Percentiles rank a stretch among this genome's conserved stretches.
Conservation (phyloP, 2,888 invertebrate genomes). For the Mesorhabditis spiculigera region DNA sequence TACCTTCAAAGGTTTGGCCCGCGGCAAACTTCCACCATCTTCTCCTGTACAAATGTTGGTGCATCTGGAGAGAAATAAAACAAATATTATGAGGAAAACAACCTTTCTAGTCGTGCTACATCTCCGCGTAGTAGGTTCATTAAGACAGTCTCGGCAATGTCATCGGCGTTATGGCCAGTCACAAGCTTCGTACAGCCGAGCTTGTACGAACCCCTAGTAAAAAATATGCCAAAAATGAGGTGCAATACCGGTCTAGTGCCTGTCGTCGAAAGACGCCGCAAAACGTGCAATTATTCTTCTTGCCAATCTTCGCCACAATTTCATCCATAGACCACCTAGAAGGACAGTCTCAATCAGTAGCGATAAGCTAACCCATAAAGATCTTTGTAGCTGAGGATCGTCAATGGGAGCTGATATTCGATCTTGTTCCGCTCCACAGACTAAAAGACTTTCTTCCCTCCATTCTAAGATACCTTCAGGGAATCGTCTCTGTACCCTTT, state of each 20-base stretch:
- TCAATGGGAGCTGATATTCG: constrained; percentile 87
- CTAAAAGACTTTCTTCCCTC: constrained; percentile 10
- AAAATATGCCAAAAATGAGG: not conserved
- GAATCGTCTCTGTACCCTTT: constrained; percentile 88
- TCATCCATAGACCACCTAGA: constrained; percentile 91
- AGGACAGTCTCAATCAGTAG: not conserved
- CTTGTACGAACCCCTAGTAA: constrained; percentile 81
- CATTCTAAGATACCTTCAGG: constrained; percentile 71
- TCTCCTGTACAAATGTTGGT: constrained; percentile 46
- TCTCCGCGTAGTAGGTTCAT: constrained; percentile 80
- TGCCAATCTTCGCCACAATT: constrained; percentile 76
- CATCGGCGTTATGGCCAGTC: constrained; percentile 74
- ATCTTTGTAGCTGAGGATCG: constrained; percentile 86
- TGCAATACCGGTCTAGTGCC: constrained; percentile 70
- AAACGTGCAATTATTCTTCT: constrained; percentile 84
- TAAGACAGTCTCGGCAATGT: constrained; percentile 87
- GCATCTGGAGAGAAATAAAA: constrained; percentile 20
- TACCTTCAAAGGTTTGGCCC: constrained; percentile 55
- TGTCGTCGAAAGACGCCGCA: constrained; percentile 79
- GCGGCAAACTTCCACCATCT: constrained; percentile 39
- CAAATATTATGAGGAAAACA: constrained; percentile 62
- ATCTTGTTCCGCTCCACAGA: constrained; percentile 83
- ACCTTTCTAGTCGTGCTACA: constrained; percentile 84
- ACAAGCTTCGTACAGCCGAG: constrained; percentile 86
- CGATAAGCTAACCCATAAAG: constrained; percentile 70